phyloP scores from a whole-genome alignment of 1,140 invertebrate species.

The Zaprionus taronus region DNA sequence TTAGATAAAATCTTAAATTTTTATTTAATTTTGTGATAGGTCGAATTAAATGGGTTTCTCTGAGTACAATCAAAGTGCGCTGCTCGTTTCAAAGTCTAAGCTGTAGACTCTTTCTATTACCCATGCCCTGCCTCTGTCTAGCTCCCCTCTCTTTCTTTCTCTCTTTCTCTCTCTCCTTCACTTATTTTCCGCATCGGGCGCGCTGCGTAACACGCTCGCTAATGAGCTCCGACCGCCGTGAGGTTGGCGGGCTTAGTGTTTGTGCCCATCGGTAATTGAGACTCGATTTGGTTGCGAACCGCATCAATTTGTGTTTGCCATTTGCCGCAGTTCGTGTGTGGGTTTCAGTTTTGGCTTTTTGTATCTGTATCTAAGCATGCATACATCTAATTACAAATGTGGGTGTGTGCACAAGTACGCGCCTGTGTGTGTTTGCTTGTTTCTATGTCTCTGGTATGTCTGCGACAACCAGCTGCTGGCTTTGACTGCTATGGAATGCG shows the following conservation, averaged over 20 bases:
- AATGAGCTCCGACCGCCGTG: constrained; percentile 47
- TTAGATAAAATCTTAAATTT: not conserved
- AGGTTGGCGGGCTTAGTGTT: constrained; percentile 39
- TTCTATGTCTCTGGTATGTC: constrained; percentile 31
- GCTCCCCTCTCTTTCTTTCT: not conserved
- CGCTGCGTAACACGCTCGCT: constrained; percentile 37
- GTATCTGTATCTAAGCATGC: not conserved
- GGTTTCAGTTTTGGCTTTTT: constrained; percentile 28
- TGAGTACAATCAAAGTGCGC: no score
- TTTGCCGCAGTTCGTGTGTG: constrained; percentile 44
- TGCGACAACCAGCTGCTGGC: constrained; percentile 31
- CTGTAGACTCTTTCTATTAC: not conserved
- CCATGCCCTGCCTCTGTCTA: no score
- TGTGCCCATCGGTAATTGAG: constrained; percentile 50
- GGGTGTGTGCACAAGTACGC: not conserved
- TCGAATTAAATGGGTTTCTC: no score
- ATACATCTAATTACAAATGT: constrained; percentile 21
- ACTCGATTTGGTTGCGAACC: constrained; percentile 49
- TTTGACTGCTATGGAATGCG: constrained; percentile 36
- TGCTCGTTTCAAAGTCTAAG: not conserved
- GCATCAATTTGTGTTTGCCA: constrained; percentile 49
- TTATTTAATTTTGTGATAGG: no score
- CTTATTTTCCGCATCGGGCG: not conserved
- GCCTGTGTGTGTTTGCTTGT: not conserved
- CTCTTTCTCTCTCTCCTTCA: not conserved